Evolutionary conservation across 1,140 invertebrate species (phyloP), one percentile per base, ranked within the genome.

Genomic region (Solenopsis fugax): DNA sequence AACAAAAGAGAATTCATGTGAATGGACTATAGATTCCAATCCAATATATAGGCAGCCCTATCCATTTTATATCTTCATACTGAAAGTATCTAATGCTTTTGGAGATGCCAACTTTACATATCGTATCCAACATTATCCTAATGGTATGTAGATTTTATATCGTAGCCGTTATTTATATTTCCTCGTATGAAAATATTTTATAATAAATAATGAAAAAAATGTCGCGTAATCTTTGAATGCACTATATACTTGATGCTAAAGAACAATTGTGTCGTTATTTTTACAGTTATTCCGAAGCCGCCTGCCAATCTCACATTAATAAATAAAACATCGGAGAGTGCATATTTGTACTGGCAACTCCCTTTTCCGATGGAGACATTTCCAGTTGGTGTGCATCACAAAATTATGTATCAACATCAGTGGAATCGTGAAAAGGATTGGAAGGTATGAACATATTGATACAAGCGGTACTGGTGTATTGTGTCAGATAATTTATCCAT

Each of bases 31-130:
- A 3, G 92, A 84, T 1, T 97, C 96, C 18, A 90, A 92, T 58
- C 97, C 97, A 12, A 95, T 96, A 76, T 97, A 97, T 89, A 95
- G 96, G 82, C 96, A 96, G 88, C 93, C 95, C 1, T 96, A 96
- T 85, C 93, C 95, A 52, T 92, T 94, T 81, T 97, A 96, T 89
- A 95, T 93, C 62, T 96, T 97, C 75, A 92, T 94, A 4, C 73
- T 97, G 12, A 95, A 67, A 7, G 95, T 95, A 12, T 89, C 91
- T 3, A 97, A 97, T 93, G 89, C 91, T 2, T 96, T 97, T 89
- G 97, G 96, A 2, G 94, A 93, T 75, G 93, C 89, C 12, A 93
- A 88, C 18, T 94, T 96, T 86, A 91, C 92, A 12, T 96, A 96
- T 82, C 95, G 92, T 58, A 95, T 97, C 77, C 94, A 97, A 88